Evolutionary conservation across 2,113 vertebrate genomes (phyloP), one percentile per base, ranked within the genome.

Genomic region (Erinaceus europaeus): DNA sequence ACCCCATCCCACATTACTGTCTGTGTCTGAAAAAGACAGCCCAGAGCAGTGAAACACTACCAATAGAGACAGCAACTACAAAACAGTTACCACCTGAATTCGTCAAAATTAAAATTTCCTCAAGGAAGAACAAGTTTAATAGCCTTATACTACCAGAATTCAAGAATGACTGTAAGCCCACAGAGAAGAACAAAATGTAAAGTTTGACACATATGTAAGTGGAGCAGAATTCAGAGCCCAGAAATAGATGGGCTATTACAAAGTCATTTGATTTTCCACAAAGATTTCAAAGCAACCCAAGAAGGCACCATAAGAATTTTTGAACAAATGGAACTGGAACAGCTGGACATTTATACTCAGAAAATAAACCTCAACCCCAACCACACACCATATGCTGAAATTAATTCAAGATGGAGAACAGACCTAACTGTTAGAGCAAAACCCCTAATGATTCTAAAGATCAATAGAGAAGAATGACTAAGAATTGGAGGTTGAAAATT

Each of bases 221-320:
- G 36, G 9, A 72, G 61, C 25, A 72, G 36, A 93, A 89, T 21
- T 40, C 15, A 82, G 50, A 77, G 25, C 20, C 34, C 29, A 67
- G 38, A 81, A 52, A 72, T n/a, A 59, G 34, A 52, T 21, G 1
- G 42, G 65, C 12, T 17, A 32, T 68, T 81, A 34, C 21, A 38
- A 44, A 75, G 42, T 76, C n/a, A 59, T 76, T 88, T 91, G 48
- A 61, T 67, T 89, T 85, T 82, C 68, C 44, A 40, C 4, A 46
- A 61, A 81, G 12, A 6, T 89, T 74, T 86, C 36, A 40, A 53
- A 62, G 42, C 42, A 76, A 77, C 62, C 36, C 25, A 88, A 88
- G 29, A 6, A 17, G 46, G 12, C 25, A 71, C 44, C 21, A 64
- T 80, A 74, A 78, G 32, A n/a, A n/a, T 59, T 48, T 65, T 67